A percentile compares a stretch with the other conserved stretches of the same genome.
Evolutionary conservation across 2,888 invertebrate genomes (phyloP).

Genomic region (Octonoba sinensis): DNA sequence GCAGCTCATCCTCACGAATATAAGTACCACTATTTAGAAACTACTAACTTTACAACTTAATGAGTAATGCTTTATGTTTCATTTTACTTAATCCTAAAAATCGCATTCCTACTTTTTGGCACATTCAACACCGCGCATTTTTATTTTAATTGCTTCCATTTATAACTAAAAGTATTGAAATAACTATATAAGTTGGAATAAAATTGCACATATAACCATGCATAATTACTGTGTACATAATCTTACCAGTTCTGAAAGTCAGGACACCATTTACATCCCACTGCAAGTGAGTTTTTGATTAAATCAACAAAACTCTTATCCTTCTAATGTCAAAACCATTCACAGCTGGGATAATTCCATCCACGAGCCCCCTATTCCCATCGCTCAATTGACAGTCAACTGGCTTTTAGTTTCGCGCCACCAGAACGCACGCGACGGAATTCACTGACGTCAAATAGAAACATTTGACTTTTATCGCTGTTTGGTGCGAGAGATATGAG

Average conservation of each 20-base stretch:
- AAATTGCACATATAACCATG: no score
- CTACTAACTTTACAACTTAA: no score
- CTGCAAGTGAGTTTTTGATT: not conserved
- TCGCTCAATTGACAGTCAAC: conserved; percentile 45
- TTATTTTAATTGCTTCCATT: no score
- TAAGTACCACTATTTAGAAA: no score
- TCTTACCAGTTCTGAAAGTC: not conserved
- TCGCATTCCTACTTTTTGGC: no score
- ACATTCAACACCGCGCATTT: no score
- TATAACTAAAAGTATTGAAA: no score
- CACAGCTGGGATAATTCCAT: conserved; percentile 1
- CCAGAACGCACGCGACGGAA: conserved; percentile 21
- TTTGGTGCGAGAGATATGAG: not conserved
- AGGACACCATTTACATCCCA: conserved; percentile 11
- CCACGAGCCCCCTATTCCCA: conserved; percentile 10
- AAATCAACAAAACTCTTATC: not conserved
- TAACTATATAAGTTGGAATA: no score
- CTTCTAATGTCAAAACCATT: not conserved
- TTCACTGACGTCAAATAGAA: conserved; percentile 9
- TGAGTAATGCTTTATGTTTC: no score
- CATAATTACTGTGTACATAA: no score
- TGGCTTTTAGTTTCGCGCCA: conserved; percentile 60
- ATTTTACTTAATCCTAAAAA: no score
- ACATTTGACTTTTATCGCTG: conserved; percentile 38
- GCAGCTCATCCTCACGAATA: no score